Conservation (phyloP, 2,888 invertebrate genomes). For the Meganola albula region DNA sequence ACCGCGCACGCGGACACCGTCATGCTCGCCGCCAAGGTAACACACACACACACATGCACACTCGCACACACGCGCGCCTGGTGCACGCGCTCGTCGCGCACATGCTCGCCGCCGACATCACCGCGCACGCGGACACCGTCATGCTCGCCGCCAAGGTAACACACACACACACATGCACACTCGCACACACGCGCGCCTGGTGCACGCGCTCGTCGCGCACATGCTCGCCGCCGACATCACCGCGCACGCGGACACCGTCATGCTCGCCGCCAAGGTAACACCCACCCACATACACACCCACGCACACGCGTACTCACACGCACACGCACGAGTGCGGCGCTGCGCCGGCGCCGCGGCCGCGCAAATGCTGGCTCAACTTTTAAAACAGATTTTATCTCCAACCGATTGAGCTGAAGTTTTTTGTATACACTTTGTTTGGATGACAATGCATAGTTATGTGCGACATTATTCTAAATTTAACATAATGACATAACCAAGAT, state of each 20-base stretch:
- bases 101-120: constrained; percentile 65
- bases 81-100: constrained; percentile 55
- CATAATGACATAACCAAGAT: no score
- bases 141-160: constrained; percentile 75
- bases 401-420: no score
- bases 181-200: constrained; percentile 78
- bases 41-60: no score
- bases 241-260: constrained; percentile 89
- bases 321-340: not conserved
- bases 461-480: no score
- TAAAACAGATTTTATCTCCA: no score
- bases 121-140: constrained; percentile 21
- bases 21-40: constrained; percentile 28
- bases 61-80: constrained; percentile 67
- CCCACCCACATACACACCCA: not conserved
- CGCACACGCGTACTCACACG: constrained; percentile 8
- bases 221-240: constrained; percentile 89
- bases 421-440: no score
- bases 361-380: no score
- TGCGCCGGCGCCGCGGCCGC: not conserved
- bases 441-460: no score
- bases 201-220: constrained; percentile 85
- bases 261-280: constrained; percentile 91
- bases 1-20: constrained; percentile 20
- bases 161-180: no score